Evolutionary conservation across 2,888 invertebrate species (phyloP).

Genomic region (Alloplasta piceator): DNA sequence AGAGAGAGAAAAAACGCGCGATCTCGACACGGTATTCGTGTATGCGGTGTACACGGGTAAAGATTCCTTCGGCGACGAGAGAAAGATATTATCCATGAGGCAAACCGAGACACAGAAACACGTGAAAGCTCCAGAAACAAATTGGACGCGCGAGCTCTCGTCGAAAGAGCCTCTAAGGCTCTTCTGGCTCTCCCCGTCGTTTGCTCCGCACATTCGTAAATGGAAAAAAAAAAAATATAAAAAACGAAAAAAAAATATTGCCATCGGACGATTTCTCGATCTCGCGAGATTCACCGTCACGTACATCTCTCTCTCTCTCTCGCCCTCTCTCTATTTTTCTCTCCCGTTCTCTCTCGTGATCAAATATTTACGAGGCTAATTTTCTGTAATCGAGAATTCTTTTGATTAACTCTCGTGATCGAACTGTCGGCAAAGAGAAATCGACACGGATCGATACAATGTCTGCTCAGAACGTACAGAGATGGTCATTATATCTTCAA

Average conservation of each 20-base stretch:
- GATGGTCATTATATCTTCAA: too few relatives aligned
- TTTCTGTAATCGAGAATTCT: constrained; percentile 32
- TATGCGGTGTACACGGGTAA: constrained; percentile 20
- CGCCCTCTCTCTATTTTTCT: background rate
- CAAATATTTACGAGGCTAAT: constrained; percentile 56
- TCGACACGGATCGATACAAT: too few relatives aligned
- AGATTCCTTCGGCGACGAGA: constrained; percentile 26
- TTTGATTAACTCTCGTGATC: background rate
- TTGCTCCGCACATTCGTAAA: background rate
- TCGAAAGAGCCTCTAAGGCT: constrained; percentile 39
- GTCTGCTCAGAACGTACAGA: too few relatives aligned
- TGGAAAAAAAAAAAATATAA: background rate
- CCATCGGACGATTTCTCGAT: constrained; percentile 52
- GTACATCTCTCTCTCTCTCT: constrained; percentile 28
- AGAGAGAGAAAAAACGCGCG: constrained; percentile 10
- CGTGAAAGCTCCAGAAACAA: constrained; percentile 49
- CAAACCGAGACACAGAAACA: constrained; percentile 13
- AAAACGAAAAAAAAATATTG: constrained; percentile 22
- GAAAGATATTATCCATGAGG: constrained; percentile 11
- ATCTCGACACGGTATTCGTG: constrained; percentile 18
- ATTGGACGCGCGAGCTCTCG: constrained; percentile 49
- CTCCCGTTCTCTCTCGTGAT: constrained; percentile 2
- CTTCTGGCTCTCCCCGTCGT: background rate
- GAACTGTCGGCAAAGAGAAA: background rate
- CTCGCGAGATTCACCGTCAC: constrained; percentile 27